Conservation (phyloP, 2,888 invertebrate species). For the Drosophila anceps region DNA sequence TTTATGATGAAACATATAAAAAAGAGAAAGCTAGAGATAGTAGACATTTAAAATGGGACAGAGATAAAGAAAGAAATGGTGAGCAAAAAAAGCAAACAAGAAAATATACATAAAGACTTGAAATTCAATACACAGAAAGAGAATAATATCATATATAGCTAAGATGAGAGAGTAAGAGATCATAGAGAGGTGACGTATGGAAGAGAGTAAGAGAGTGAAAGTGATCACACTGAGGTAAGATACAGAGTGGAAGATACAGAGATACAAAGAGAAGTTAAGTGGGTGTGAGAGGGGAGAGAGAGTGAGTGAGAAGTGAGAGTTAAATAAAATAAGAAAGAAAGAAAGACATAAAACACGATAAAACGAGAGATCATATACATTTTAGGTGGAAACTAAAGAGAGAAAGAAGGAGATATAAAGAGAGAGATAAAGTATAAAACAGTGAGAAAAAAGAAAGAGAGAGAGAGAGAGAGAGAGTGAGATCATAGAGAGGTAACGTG, state of each 20-base stretch:
- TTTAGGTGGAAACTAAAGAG: fast-evolving
- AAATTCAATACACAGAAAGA: not conserved
- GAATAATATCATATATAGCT: not conserved
- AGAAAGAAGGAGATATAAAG: too few relatives aligned
- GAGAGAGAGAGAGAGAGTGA: not conserved
- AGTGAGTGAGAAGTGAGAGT: too few relatives aligned
- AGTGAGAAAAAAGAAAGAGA: too few relatives aligned
- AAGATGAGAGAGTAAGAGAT: not conserved
- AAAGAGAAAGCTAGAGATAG: too few relatives aligned
- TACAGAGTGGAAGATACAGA: not conserved
- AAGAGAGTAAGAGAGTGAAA: not conserved
- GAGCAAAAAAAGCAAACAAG: too few relatives aligned
- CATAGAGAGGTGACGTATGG: not conserved
- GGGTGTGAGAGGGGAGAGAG: not conserved
- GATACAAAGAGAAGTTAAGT: not conserved
- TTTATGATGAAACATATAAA: too few relatives aligned
- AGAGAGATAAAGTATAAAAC: too few relatives aligned
- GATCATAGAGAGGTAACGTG: too few relatives aligned
- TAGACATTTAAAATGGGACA: too few relatives aligned
- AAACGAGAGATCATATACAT: not conserved
- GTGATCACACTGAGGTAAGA: not conserved
- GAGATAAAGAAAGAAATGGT: too few relatives aligned
- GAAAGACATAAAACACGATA: not conserved
- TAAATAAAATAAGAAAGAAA: not conserved
- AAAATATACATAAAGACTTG: not conserved